Conservation (phyloP, 2,797 vertebrate genomes). For the Lophura swinhoii region DNA sequence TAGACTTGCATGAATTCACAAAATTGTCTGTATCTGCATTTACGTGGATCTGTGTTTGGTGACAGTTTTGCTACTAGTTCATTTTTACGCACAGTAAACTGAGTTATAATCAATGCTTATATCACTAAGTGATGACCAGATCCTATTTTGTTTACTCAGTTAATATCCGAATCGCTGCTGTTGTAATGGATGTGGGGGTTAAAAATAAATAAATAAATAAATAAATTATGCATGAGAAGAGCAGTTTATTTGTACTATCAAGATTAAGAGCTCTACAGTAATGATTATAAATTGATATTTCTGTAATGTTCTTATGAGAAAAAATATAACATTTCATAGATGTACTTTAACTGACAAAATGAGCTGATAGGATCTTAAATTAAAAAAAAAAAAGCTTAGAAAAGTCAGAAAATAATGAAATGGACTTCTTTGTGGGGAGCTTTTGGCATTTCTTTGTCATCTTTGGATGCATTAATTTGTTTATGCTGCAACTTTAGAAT, state of each 20-base stretch:
- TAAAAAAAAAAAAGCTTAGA: slow-evolving; percentile 26
- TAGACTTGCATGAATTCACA: neutral
- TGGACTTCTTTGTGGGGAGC: slow-evolving; percentile 28
- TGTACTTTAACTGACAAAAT: slow-evolving; percentile 23
- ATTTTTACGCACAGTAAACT: neutral
- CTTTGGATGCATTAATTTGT: slow-evolving; percentile 58
- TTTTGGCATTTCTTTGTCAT: slow-evolving; percentile 40
- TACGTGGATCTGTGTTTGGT: neutral
- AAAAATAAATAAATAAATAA: neutral
- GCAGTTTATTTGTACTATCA: neutral
- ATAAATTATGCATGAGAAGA: neutral
- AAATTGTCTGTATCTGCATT: neutral
- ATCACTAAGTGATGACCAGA: neutral
- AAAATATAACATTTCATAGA: slow-evolving; percentile 17
- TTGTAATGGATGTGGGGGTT: neutral
- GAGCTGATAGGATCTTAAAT: slow-evolving; percentile 1
- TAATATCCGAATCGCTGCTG: neutral
- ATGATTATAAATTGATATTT: slow-evolving; percentile 15
- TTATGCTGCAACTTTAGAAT: slow-evolving; percentile 67
- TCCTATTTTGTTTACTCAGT: neutral
- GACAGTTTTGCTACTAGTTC: neutral
- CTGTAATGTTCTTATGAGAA: neutral
- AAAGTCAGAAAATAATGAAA: slow-evolving; percentile 35
- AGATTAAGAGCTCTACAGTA: slow-evolving; percentile 2
- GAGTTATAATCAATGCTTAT: neutral